These are phyloP conservation scores for Prolemur simus DNA, from an alignment of 2,113 vertebrate species.

Conservation along the genomic window DNA sequence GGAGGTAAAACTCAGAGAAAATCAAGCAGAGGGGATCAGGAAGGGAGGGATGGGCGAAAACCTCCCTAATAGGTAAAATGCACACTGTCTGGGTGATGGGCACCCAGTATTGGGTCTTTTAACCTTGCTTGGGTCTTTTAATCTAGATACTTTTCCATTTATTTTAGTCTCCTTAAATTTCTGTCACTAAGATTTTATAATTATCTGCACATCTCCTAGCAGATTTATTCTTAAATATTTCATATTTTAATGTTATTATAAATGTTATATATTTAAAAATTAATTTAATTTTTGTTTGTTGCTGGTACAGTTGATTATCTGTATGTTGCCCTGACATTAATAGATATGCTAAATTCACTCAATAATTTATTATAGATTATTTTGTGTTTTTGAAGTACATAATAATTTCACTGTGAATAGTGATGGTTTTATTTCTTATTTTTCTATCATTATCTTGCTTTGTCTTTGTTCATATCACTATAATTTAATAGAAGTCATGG, in stretches of 20 bases:
- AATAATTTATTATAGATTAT: neutral
- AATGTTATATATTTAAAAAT: conserved; percentile 13
- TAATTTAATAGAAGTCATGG: neutral
- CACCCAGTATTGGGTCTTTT: too few species aligned
- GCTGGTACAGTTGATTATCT: neutral
- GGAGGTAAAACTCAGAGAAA: too few species aligned
- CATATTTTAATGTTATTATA: neutral
- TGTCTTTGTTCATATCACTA: neutral
- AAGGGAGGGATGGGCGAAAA: too few species aligned
- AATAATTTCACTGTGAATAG: neutral
- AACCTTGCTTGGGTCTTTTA: too few species aligned
- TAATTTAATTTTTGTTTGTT: neutral
- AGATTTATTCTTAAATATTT: neutral
- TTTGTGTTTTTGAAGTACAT: neutral
- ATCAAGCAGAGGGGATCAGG: too few species aligned
- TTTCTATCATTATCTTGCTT: neutral
- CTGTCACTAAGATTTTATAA: neutral
- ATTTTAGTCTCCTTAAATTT: neutral
- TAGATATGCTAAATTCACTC: neutral
- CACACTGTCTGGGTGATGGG: too few species aligned
- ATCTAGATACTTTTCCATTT: neutral
- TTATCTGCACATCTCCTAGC: neutral
- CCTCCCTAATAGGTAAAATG: too few species aligned
- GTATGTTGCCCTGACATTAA: neutral
- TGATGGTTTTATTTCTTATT: neutral